A percentile compares a stretch with the other conserved stretches of the same genome.
Conservation (phyloP, 1,140 invertebrate species). For the Neotoxoptera formosana region DNA sequence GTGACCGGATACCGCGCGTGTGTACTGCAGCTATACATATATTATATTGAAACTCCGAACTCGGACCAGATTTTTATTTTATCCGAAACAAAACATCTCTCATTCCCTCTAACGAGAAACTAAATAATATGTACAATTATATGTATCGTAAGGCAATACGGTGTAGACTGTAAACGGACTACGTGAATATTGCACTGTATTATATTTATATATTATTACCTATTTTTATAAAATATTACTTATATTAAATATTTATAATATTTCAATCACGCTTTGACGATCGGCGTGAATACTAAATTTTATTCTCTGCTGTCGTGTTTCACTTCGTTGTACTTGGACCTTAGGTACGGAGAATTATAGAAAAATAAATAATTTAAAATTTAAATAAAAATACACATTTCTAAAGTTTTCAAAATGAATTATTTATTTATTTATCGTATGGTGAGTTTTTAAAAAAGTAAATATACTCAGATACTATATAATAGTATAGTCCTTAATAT, state of each 20-base stretch:
- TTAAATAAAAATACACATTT: not conserved
- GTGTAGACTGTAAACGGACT: not conserved
- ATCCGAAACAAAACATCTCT: not conserved
- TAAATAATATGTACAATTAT: not conserved
- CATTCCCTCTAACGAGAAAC: not conserved
- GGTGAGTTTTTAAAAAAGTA: not conserved
- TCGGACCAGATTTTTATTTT: constrained; percentile 4
- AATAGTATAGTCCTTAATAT: not conserved
- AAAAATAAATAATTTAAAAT: not conserved
- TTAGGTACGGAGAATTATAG: not conserved
- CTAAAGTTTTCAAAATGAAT: not conserved
- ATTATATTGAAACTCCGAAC: not conserved
- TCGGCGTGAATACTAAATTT: not conserved
- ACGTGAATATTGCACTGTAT: not conserved
- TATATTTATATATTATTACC: not conserved
- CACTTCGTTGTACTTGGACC: not conserved
- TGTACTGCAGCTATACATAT: not conserved
- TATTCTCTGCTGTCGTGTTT: not conserved
- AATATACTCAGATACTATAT: not conserved
- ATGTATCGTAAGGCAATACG: not conserved
- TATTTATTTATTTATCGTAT: not conserved
- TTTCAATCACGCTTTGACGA: not conserved
- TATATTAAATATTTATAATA: not conserved
- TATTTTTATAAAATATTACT: not conserved
- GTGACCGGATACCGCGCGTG: not conserved